Percentiles rank a stretch among this genome's conserved stretches.
Conservation (phyloP, 2,113 vertebrate species). For the Mionectes macconnelli region DNA sequence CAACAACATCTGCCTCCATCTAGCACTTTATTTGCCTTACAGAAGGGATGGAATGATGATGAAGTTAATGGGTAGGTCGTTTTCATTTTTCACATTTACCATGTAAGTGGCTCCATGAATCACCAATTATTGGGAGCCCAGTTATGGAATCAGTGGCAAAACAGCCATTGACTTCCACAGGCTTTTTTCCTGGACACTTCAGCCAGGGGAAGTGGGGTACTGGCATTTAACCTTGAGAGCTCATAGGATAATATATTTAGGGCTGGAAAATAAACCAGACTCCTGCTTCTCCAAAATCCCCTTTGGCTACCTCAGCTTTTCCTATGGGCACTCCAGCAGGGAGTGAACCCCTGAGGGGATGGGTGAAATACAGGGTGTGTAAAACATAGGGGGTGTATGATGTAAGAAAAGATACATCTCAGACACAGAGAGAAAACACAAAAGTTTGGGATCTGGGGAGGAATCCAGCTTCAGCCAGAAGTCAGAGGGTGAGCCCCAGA, state of each 20-base stretch:
- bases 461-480: rapidly evolving
- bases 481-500: not conserved
- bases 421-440: not conserved
- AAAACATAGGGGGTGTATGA: not conserved
- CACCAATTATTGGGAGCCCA: not conserved
- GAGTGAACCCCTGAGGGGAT: too few relatives aligned
- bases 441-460: not conserved
- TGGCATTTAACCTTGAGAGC: not conserved
- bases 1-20: slow-evolving; percentile 27
- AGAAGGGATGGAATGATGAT: slow-evolving; percentile 30
- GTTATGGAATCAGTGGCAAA: not conserved
- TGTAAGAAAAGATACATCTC: rapidly evolving
- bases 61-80: not conserved
- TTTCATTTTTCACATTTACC: slow-evolving; percentile 29
- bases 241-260: not conserved
- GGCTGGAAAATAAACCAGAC: not conserved
- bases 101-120: not conserved
- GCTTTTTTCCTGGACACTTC: not conserved
- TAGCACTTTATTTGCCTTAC: slow-evolving; percentile 5
- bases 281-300: not conserved
- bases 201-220: not conserved
- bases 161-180: not conserved
- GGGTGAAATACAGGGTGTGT: not conserved
- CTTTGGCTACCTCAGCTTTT: not conserved
- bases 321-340: rapidly evolving